phyloP scores from a whole-genome alignment of 53 echinoderm and acorn worm genomes.

The Antedon mediterranea region DNA sequence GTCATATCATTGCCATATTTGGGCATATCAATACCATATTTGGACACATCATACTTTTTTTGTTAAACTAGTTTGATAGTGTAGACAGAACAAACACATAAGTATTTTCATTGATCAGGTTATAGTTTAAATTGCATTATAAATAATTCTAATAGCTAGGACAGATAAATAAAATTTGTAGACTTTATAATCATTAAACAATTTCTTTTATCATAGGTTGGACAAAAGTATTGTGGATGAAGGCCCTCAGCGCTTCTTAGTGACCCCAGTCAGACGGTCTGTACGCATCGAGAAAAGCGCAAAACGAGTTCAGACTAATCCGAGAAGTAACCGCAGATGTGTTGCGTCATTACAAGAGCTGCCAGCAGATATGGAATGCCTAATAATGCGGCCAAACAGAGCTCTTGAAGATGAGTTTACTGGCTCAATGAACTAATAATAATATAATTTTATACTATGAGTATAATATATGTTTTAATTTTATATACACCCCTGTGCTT shows the following conservation, averaged over 20 bases:
- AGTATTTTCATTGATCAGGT: too few species aligned
- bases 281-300: slow-evolving; percentile 48
- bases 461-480: too few species aligned
- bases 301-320: slow-evolving; percentile 12
- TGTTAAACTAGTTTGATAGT: too few species aligned
- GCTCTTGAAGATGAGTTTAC: slow-evolving; percentile 56
- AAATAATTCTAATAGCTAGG: not conserved
- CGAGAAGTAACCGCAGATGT: slow-evolving; percentile 18
- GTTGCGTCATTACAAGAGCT: slow-evolving; percentile 42
- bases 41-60: too few species aligned
- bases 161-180: not conserved
- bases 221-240: not conserved
- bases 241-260: slow-evolving; percentile 37
- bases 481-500: too few species aligned
- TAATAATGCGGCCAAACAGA: slow-evolving; percentile 62
- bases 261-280: slow-evolving; percentile 82
- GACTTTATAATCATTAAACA: not conserved
- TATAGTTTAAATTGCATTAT: too few species aligned
- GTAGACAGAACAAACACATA: too few species aligned
- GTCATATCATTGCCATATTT: too few species aligned
- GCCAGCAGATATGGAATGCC: slow-evolving; percentile 16
- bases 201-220: not conserved
- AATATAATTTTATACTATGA: too few species aligned
- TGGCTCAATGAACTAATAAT: not conserved
- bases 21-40: too few species aligned